Conservation (phyloP, 35 echinoderm and acorn worm genomes). For the Diadema setosum region DNA sequence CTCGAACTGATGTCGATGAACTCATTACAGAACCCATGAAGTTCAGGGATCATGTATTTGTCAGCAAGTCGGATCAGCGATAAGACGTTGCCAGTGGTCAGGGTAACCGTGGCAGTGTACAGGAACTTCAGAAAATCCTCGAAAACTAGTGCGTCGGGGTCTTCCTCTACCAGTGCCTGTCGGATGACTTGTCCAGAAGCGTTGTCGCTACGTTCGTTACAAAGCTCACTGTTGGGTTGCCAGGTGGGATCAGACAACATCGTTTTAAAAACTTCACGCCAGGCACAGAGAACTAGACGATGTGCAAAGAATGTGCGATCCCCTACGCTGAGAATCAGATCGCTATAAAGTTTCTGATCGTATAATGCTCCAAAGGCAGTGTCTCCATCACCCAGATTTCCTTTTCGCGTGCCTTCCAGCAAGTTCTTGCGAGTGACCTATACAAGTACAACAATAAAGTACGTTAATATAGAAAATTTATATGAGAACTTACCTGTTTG, state of each 20-base stretch:
- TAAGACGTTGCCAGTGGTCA: conserved; percentile 38
- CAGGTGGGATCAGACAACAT: too few relatives aligned
- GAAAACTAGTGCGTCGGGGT: conserved; percentile 42
- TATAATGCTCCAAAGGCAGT: background rate
- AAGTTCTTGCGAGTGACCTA: too few relatives aligned
- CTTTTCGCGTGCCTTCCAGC: too few relatives aligned
- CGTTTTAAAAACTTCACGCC: background rate
- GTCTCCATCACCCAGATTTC: background rate
- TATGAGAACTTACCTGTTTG: too few relatives aligned
- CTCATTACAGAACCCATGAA: conserved; percentile 45
- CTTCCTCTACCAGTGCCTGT: conserved; percentile 38
- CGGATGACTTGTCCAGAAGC: too few relatives aligned
- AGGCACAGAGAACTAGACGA: background rate
- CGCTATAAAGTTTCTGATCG: too few relatives aligned
- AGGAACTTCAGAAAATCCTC: conserved; percentile 68
- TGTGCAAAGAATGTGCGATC: too few relatives aligned
- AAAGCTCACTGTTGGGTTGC: too few relatives aligned
- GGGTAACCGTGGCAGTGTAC: conserved; percentile 52
- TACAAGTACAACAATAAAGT: too few relatives aligned
- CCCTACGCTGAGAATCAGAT: too few relatives aligned
- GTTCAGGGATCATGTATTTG: conserved; percentile 62
- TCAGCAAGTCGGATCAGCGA: conserved; percentile 59
- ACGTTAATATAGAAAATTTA: too few relatives aligned
- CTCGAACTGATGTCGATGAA: background rate
- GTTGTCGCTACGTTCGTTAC: too few relatives aligned